Base-by-base conservation (phyloP, 1,140 invertebrate genomes). In the Conus ventricosus region DNA sequence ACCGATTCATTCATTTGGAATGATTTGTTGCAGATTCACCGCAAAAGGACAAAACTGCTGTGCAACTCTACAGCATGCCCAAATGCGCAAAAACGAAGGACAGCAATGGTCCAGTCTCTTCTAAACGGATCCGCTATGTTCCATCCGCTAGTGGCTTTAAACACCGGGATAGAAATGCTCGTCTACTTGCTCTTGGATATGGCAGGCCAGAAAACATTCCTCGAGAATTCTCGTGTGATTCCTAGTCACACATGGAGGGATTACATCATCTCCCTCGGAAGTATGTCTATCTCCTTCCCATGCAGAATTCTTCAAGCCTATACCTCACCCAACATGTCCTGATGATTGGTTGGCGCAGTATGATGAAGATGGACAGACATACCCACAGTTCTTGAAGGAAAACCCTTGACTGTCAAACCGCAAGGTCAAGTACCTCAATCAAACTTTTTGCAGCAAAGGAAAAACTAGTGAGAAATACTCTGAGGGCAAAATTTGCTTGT, bases 291-390 rank as follows among this genome's bases (percentile, higher is more conserved):
- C 25, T 78, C 23, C 81, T 55, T 20, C 51, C 20, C 23, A 4
- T 51, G 17, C n/a, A 83, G 78, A 82, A n/a, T 93, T 91, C 86
- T 94, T 94, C 86, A 55, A 82, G 27, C 76, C 90, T 15, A 82
- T 94, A 27, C 93, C 93, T 13, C 81, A 89, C 5, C 93, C 94
- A 93, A 78, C 91, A 91, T 67, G 93, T 54, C 89, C 91, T 25
- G 92, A 93, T 90, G 94, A 94, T 82, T 94, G 94, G 94, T 81
- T 94, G 71, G 93, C 93, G 5, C 93, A 94, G 83, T 94, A 93
- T 89, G 89, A 90, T 83, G 94, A 93, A 78, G 92, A 91, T 67
- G 93, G 93, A 11, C 94, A 94, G 88, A 93, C 91, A 27, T 39
- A 89, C 83, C 63, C 67, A 39, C 63, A 92, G 78, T 94, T 92